These are phyloP conservation scores for Pentalonia nigronervosa DNA, from an alignment of 1,140 invertebrate genomes.

Conservation along the genomic window DNA sequence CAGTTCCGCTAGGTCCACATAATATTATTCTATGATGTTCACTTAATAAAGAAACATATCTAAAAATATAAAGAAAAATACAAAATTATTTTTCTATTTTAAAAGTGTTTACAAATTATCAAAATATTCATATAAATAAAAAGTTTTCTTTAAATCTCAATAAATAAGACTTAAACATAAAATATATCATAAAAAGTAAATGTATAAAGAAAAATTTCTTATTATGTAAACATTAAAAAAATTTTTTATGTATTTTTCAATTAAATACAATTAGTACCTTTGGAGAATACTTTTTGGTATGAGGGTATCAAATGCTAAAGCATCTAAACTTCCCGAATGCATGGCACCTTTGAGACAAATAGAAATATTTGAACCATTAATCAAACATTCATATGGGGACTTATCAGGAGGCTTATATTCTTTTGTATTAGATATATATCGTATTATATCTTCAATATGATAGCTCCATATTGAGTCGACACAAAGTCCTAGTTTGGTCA, in stretches of 20 bases:
- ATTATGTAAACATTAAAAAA: background rate
- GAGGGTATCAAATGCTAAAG: constrained; percentile 92
- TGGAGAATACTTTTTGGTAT: constrained; percentile 96
- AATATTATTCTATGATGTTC: constrained; percentile 93
- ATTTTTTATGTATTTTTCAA: background rate
- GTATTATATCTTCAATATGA: constrained; percentile 85
- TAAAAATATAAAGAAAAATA: constrained; percentile 61
- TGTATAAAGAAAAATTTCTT: background rate
- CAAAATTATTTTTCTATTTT: background rate
- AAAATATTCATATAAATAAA: background rate
- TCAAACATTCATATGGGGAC: constrained; percentile 90
- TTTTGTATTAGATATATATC: constrained; percentile 67
- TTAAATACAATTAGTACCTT: constrained; percentile 68
- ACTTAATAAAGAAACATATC: constrained; percentile 83
- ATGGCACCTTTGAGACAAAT: constrained; percentile 75
- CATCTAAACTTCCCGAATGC: constrained; percentile 88
- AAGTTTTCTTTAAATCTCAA: background rate
- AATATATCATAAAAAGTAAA: background rate
- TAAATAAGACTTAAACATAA: background rate
- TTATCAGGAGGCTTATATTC: constrained; percentile 80
- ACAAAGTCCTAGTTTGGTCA: constrained; percentile 88
- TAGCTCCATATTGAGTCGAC: constrained; percentile 90
- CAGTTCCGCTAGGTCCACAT: constrained; percentile 95
- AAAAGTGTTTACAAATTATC: background rate
- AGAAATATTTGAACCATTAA: constrained; percentile 75